These are phyloP conservation scores for Nipponia nippon DNA, from an alignment of 2,113 vertebrate genomes.

Conservation along the genomic window DNA sequence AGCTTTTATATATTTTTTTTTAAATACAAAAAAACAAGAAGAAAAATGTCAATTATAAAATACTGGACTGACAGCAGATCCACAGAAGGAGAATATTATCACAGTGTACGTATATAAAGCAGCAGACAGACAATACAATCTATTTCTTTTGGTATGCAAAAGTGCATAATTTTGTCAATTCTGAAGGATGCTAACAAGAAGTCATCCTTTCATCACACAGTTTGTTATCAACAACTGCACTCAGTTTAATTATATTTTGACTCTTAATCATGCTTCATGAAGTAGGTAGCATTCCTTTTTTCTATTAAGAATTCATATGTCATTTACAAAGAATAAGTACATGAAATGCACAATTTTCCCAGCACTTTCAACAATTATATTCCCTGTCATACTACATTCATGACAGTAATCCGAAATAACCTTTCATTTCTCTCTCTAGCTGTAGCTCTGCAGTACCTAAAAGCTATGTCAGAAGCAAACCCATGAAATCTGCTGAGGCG, in stretches of 20 bases:
- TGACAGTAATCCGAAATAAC: neutral
- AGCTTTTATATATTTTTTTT: neutral
- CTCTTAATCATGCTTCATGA: neutral
- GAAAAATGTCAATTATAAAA: neutral
- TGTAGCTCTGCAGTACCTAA: neutral
- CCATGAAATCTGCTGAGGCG: neutral
- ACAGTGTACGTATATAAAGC: neutral
- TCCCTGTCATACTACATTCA: neutral
- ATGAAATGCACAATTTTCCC: neutral
- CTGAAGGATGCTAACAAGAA: neutral
- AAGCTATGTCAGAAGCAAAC: neutral
- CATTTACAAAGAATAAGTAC: neutral
- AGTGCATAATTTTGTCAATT: neutral
- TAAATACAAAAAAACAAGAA: neutral
- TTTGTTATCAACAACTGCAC: neutral
- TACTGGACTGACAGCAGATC: neutral
- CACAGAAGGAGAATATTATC: neutral
- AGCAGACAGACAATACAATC: neutral
- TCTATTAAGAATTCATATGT: neutral
- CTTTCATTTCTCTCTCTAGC: neutral
- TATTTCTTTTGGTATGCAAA: neutral
- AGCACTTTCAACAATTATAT: neutral
- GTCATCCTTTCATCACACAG: neutral
- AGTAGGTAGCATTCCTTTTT: neutral
- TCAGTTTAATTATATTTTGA: constrained; percentile 39